Conservation (phyloP, 2,888 invertebrate species). For the Uloborus plumipes region DNA sequence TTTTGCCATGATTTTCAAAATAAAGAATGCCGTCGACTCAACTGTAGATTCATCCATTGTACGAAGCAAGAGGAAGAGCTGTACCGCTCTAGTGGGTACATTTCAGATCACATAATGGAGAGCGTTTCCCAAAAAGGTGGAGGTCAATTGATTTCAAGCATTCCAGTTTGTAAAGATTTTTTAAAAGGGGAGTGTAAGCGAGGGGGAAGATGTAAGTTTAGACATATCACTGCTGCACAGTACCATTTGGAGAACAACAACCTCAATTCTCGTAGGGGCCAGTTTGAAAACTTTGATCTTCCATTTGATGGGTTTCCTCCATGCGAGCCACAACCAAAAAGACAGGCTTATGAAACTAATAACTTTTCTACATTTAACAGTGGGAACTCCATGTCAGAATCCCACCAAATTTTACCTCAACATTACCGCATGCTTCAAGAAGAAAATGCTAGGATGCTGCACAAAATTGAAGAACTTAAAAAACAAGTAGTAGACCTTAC, state of each 20-base stretch:
- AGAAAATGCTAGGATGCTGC: constrained; percentile 79
- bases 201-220: constrained; percentile 74
- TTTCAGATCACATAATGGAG: constrained; percentile 76
- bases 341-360: constrained; percentile 61
- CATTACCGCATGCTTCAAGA: constrained; percentile 73
- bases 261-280: constrained; percentile 22
- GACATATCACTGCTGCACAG: constrained; percentile 70
- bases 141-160: constrained; percentile 65
- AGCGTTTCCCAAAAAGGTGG: constrained; percentile 64
- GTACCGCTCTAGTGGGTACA: constrained; percentile 80
- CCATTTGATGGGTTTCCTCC: constrained; percentile 64
- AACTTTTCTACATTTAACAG: constrained; percentile 29
- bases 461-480: constrained; percentile 80
- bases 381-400: constrained; percentile 34
- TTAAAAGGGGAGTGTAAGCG: constrained; percentile 76
- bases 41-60: constrained; percentile 84
- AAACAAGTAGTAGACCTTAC: constrained; percentile 82
- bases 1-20: constrained; percentile 80
- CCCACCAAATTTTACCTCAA: constrained; percentile 44
- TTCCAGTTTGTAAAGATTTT: constrained; percentile 77
- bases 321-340: constrained; percentile 67
- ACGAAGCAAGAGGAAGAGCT: constrained; percentile 81
- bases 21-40: constrained; percentile 79
- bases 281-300: constrained; percentile 62
- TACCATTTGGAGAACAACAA: constrained; percentile 52